phyloP scores from a whole-genome alignment of 2,888 invertebrate species.

The Lydus trimaculatus region DNA sequence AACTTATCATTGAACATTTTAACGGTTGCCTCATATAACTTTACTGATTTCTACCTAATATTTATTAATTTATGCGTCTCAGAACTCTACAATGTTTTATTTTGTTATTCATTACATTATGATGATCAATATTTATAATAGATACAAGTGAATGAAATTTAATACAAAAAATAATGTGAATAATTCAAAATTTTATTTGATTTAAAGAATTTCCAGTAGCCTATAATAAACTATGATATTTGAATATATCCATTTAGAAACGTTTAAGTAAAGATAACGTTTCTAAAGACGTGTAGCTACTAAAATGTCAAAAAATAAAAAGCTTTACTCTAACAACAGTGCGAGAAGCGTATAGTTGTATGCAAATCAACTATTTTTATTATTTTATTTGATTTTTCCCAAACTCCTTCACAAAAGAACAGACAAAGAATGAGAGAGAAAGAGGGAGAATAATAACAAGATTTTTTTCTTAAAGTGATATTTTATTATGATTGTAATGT shows the following conservation, averaged over 20 bases:
- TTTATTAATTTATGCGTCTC: background rate
- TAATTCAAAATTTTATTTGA: conserved; percentile 31
- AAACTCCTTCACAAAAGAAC: background rate
- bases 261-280: conserved; percentile 31
- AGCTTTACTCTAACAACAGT: conserved; percentile 21
- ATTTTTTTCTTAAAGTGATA: conserved; percentile 23
- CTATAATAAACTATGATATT: conserved; percentile 27
- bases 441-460: background rate
- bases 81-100: no score
- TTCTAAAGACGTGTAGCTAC: conserved; percentile 28
- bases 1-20: background rate
- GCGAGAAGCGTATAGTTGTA: conserved; percentile 34
- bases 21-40: background rate
- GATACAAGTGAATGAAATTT: background rate
- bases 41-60: background rate
- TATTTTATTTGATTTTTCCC: background rate
- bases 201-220: conserved; percentile 21
- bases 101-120: conserved; percentile 16
- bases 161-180: background rate
- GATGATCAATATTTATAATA: background rate
- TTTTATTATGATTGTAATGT: conserved; percentile 28
- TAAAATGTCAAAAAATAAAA: conserved; percentile 38
- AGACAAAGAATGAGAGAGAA: background rate
- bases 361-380: conserved; percentile 28
- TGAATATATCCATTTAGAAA: conserved; percentile 13